A percentile compares a stretch with the other conserved stretches of the same genome.
Evolutionary conservation across 2,888 invertebrate species (phyloP).

Genomic region (Dorcus parallelipipedus): DNA sequence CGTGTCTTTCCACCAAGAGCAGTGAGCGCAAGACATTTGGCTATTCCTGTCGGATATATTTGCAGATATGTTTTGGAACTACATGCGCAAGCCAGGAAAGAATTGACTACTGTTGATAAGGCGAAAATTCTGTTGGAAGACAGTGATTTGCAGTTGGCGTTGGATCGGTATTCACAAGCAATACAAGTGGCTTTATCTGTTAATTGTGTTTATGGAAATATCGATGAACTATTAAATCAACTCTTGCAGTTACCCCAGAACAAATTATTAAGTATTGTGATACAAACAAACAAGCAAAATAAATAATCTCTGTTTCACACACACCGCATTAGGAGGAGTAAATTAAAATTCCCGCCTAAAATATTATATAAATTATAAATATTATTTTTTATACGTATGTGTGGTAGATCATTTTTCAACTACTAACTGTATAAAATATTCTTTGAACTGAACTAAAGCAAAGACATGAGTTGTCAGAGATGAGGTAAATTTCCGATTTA

Average conservation of each 20-base stretch:
- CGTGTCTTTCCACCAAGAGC: conserved; percentile 56
- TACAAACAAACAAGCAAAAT: conserved; percentile 57
- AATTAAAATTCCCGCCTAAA: too few species aligned
- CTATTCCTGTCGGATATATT: conserved; percentile 29
- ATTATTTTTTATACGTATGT: too few species aligned
- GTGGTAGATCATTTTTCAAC: too few species aligned
- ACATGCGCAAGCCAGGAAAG: conserved; percentile 17
- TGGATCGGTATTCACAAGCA: conserved; percentile 80
- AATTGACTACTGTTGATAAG: conserved; percentile 13
- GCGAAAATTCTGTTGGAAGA: conserved; percentile 29
- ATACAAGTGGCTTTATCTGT: conserved; percentile 77
- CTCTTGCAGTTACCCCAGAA: conserved; percentile 64
- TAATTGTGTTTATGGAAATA: conserved; percentile 77
- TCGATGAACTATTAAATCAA: conserved; percentile 62
- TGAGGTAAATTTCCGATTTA: too few species aligned
- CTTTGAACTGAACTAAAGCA: too few species aligned
- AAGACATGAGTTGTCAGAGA: too few species aligned
- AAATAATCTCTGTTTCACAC: conserved; percentile 1
- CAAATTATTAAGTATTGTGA: conserved; percentile 61
- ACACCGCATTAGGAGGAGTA: too few species aligned
- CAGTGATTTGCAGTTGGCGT: conserved; percentile 53
- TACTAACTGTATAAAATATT: too few species aligned
- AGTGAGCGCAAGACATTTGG: conserved; percentile 62
- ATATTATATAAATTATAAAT: too few species aligned
- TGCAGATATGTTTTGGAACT: conserved; percentile 24